These are phyloP conservation scores for Pseudolaguvia tuberculata DNA, from an alignment of 2,113 vertebrate genomes.

Conservation along the genomic window DNA sequence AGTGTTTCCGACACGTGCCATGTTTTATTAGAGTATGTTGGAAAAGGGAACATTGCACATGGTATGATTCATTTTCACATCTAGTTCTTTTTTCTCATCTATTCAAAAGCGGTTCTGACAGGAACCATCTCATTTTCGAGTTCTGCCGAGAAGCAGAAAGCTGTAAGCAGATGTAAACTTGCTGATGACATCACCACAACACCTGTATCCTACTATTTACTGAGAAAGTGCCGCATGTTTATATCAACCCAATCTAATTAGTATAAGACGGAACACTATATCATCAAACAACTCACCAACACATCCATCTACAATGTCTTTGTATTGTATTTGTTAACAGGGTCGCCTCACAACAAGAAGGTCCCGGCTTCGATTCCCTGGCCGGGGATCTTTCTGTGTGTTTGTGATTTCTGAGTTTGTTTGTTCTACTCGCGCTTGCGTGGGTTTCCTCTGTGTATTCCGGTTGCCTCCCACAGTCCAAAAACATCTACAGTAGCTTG, in stretches of 20 bases:
- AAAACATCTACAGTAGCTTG: too few species aligned
- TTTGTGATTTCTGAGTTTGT: too few species aligned
- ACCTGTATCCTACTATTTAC: conserved; percentile 19
- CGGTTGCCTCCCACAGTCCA: too few species aligned
- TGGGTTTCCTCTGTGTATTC: too few species aligned
- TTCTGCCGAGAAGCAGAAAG: conserved; percentile 56
- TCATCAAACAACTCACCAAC: conserved; percentile 11
- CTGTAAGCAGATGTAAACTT: conserved; percentile 56
- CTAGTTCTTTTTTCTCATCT: conserved; percentile 17
- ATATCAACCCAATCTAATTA: conserved; percentile 14
- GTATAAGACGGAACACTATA: background rate
- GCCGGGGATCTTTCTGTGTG: too few species aligned
- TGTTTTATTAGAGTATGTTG: conserved; percentile 57
- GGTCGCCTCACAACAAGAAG: too few species aligned
- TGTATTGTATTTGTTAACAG: too few species aligned
- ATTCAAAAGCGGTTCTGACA: conserved; percentile 58
- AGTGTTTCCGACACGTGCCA: conserved; percentile 58
- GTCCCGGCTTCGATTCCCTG: too few species aligned
- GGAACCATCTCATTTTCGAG: conserved; percentile 66
- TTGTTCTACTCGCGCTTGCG: too few species aligned
- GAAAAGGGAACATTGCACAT: conserved; percentile 47
- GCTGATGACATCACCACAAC: conserved; percentile 38
- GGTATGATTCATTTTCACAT: conserved; percentile 55
- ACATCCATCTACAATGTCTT: too few species aligned
- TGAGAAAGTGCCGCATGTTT: background rate